phyloP scores from a whole-genome alignment of 2,888 invertebrate species.

The Platycheirus rosarum region DNA sequence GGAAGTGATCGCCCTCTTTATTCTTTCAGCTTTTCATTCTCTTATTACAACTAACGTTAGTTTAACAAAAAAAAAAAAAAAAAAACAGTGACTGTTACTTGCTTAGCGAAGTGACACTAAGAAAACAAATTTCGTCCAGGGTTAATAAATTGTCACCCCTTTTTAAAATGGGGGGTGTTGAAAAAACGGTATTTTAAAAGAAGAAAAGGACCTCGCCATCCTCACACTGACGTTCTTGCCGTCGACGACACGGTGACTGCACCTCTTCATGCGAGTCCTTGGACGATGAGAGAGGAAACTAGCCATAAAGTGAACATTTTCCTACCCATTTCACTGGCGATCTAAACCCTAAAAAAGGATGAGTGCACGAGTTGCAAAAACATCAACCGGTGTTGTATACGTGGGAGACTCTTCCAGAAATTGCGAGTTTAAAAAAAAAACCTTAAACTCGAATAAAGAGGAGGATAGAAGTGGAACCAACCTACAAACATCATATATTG shows the following conservation, averaged over 20 bases:
- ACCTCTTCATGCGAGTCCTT: conserved; percentile 62
- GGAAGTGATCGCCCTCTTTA: conserved; percentile 10
- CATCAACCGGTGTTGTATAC: conserved; percentile 10
- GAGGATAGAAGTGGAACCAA: conserved; percentile 1
- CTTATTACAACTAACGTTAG: conserved; percentile 24
- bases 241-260: conserved; percentile 25
- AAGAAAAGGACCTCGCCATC: conserved; percentile 24
- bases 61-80: conserved; percentile 21
- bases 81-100: conserved; percentile 2
- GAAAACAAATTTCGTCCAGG: conserved; percentile 51
- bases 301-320: conserved; percentile 72
- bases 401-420: conserved; percentile 26
- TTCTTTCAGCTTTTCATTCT: conserved; percentile 34
- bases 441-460: conserved; percentile 2
- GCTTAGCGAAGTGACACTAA: conserved; percentile 42
- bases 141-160: conserved; percentile 54
- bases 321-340: conserved; percentile 68
- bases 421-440: conserved; percentile 14
- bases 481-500: background rate
- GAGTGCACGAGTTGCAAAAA: conserved; percentile 33
- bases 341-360: conserved; percentile 61
- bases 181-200: conserved; percentile 23
- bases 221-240: conserved; percentile 28
- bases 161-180: conserved; percentile 17
- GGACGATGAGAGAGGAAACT: conserved; percentile 61